Conservation (phyloP, 23 tunicate species). For the Ciona savignyi region DNA sequence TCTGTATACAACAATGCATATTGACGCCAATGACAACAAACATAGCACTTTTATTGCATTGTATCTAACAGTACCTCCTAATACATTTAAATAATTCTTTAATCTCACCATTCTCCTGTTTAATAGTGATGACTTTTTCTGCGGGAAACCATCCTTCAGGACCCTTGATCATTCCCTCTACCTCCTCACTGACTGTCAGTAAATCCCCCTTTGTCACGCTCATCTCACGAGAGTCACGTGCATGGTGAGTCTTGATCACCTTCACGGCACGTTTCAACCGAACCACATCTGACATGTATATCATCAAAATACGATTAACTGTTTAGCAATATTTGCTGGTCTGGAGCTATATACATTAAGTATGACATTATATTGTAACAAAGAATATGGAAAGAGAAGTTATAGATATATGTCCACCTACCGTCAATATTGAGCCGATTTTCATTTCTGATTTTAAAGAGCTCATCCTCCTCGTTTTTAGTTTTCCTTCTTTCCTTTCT, state of each 20-base stretch:
- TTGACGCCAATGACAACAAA: no score
- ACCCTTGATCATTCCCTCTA: constrained; percentile 49
- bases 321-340: background rate
- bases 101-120: constrained; percentile 12
- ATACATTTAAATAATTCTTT: no score
- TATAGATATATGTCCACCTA: constrained; percentile 26
- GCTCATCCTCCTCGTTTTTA: constrained; percentile 36
- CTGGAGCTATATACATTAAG: background rate
- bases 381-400: no score
- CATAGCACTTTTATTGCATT: no score
- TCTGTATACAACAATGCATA: no score
- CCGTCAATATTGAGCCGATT: constrained; percentile 43
- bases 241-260: constrained; percentile 50
- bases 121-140: constrained; percentile 13
- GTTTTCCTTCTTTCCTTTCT: constrained; percentile 44
- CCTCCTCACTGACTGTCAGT: constrained; percentile 29
- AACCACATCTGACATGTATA: constrained; percentile 37
- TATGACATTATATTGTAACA: no score
- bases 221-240: constrained; percentile 54
- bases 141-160: constrained; percentile 90
- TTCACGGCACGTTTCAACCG: constrained; percentile 45
- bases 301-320: background rate
- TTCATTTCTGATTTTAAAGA: background rate
- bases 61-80: no score
- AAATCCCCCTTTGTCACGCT: constrained; percentile 53